Percentiles rank a stretch among this genome's conserved stretches.
Evolutionary conservation across 1,140 invertebrate species (phyloP).

Genomic region (Drosophila baimaii): DNA sequence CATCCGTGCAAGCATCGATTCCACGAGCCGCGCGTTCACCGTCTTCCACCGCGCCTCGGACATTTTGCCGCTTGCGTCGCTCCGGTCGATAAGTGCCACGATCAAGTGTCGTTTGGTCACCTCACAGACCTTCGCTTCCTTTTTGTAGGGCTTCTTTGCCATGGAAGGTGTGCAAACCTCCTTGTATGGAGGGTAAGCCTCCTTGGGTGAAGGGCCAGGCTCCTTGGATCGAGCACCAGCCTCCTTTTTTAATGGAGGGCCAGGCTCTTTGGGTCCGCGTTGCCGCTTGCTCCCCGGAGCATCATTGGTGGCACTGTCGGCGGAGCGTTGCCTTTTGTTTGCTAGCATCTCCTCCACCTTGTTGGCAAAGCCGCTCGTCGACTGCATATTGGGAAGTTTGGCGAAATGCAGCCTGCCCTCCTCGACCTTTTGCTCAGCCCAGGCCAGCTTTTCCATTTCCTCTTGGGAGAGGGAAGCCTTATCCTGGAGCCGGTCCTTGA

Average conservation of each 20-base stretch:
- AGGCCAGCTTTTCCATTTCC: no score
- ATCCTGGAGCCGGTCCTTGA: not conserved
- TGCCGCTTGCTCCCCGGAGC: not conserved
- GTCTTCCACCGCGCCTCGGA: not conserved
- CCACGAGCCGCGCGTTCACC: not conserved
- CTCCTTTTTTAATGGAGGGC: no score
- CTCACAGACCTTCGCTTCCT: not conserved
- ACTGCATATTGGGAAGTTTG: not conserved
- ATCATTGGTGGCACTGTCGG: not conserved
- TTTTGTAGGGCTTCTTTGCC: not conserved
- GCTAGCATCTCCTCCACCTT: not conserved
- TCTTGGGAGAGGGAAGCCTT: not conserved
- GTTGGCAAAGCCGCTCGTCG: not conserved
- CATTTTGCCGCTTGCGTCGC: not conserved
- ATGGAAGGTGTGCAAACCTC: no score
- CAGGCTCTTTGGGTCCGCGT: not conserved
- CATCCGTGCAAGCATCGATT: not conserved
- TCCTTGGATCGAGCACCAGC: no score
- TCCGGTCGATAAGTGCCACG: not conserved
- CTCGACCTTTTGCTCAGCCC: not conserved
- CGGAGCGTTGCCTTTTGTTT: not conserved
- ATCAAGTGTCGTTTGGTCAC: constrained; percentile 1
- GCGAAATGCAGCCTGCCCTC: not conserved
- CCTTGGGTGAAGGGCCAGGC: no score
- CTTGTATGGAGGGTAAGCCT: no score